Conservation (phyloP, 2,797 vertebrate genomes). For the Dendrocincla tyrannina region DNA sequence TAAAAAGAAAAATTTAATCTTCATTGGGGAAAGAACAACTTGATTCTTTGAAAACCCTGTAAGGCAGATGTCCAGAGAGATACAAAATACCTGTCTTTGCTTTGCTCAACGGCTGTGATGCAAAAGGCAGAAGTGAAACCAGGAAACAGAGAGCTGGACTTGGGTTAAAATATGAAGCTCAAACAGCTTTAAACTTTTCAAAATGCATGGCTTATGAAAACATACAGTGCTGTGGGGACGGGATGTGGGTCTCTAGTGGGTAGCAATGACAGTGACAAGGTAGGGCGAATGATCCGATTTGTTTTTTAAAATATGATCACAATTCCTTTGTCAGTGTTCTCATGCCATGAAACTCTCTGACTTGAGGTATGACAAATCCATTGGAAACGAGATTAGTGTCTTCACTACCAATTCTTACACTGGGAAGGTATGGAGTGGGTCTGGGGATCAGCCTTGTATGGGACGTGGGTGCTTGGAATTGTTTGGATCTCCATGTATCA, state of each 20-base stretch:
- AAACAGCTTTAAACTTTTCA: neutral
- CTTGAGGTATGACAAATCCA: neutral
- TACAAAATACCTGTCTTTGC: neutral
- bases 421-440: neutral
- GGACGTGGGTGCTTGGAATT: neutral
- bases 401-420: neutral
- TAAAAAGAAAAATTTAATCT: neutral
- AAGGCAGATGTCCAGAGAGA: neutral
- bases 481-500: accelerated
- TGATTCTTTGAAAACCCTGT: neutral
- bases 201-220: neutral
- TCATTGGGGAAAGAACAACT: neutral
- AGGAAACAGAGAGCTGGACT: neutral
- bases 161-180: neutral
- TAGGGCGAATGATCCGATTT: neutral
- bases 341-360: neutral
- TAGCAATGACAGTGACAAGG: neutral
- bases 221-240: neutral
- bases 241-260: neutral
- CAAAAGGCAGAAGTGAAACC: neutral
- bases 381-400: neutral
- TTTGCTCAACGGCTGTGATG: neutral
- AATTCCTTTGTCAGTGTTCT: neutral
- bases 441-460: neutral
- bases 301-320: neutral